Evolutionary conservation across 2,888 invertebrate genomes (phyloP), one percentile per base, ranked within the genome.

Genomic region (Seira sanloemensis): DNA sequence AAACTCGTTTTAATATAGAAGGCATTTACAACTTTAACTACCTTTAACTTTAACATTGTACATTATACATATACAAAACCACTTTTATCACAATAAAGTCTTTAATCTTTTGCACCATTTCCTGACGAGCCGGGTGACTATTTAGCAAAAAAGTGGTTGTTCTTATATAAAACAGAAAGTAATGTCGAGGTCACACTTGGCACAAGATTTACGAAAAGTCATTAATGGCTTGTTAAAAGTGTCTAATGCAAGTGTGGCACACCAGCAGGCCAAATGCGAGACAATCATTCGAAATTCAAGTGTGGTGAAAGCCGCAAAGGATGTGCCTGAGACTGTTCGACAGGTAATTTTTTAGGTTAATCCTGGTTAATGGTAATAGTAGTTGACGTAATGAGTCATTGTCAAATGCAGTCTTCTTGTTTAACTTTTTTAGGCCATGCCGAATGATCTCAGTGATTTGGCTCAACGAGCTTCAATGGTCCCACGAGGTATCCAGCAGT

Each of bases 391-490:
- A 68, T 26, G 16, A 9, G 9, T n/a, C 23, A 26, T 21, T 54
- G 23, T 58, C 9, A 24, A 16, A 27, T 66, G 50, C 2, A 25
- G 26, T 62, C 18, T 65, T 37, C 18, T 12, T 71, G 65, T 75
- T 65, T 62, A 26, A 21, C 62, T 58, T 21, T 46, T 82, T 9
- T 26, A 89, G 88, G n/a, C 67, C 4, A 18, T 86, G 1, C 86
- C 88, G 0, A 78, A 75, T 19, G 86, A 87, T 80, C 24, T 84
- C 4, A 50, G 73, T 18, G 79, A 89, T 77, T 9, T 86, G 7
- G 23, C 93, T 1, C 94, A 95, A 89, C 92, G 95, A 89, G 92
- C 94, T 2, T 92, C 93, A 88, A 94, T 95, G 67, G 95, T 97
- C 21, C 92, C 94, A 62, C 93, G 94, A 89, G 96, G 97, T 26